Base-by-base conservation (phyloP, 2,888 invertebrate genomes). In the Dynastes grantii region DNA sequence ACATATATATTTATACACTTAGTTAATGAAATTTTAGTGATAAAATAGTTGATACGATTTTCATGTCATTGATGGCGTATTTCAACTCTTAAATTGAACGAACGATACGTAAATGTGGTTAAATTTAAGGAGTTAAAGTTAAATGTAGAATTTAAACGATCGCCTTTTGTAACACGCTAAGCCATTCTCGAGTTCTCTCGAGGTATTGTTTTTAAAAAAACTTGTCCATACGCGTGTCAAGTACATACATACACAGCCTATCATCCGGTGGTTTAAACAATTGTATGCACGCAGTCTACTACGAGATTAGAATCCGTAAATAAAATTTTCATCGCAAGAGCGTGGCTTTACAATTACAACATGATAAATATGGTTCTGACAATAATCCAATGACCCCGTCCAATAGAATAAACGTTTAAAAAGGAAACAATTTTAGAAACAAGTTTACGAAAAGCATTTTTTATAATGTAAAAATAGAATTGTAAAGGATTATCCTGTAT, bases 181-280 rank as follows among this genome's bases (percentile, higher is more conserved):
- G 45, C 11, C 8, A 45, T 8, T 45, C 45, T 45, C 45, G 11
- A 45, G 45, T 45, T 45, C 45, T 16, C 22, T 55, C 16, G 22
- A 55, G 11, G 55, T 55, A 32, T 64, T 64, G 64, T 32, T 64
- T 64, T 64, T 45, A 29, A 64, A 67, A 67, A 67, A 67, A 67
- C n/a, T 67, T 67, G 65, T 65, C 78, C 75, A 78, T 75, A 67
- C 78, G 78, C 78, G 78, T 78, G 55, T 75, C 45, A 53, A 45
- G 9, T 45, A 45, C 11, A 45, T 45, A 45, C 11, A 45, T 45
- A 45, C 45, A 22, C 65, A 67, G 45, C 40, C 45, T 37, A 45
- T 67, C 45, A 81, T 82, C 81, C 81, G 80, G 77, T 81, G 79
- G 73, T 81, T 80, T 45, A 45, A 37, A 81, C 80, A 82, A 82